phyloP scores from a whole-genome alignment of 1,140 invertebrate species.

The Apis dorsata region DNA sequence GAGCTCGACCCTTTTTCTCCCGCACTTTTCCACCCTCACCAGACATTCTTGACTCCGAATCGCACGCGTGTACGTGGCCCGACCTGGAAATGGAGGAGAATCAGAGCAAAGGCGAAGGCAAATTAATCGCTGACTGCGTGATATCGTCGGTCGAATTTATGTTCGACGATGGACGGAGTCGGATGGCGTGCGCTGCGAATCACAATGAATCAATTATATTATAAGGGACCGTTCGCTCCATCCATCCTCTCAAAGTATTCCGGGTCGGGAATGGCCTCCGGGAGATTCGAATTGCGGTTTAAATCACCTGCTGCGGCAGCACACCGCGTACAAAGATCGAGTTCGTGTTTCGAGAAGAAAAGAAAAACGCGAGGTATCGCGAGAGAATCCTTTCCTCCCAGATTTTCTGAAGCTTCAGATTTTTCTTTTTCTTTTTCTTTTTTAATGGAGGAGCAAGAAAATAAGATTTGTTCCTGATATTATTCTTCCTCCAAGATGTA shows the following conservation, averaged over 20 bases:
- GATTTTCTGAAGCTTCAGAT: background rate
- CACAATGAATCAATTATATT: slow-evolving; percentile 40
- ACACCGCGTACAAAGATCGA: background rate
- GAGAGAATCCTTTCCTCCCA: background rate
- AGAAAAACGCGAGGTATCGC: background rate
- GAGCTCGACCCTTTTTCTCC: slow-evolving; percentile 2
- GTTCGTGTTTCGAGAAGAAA: background rate
- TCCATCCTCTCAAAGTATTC: slow-evolving; percentile 1
- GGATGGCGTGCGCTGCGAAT: slow-evolving; percentile 3
- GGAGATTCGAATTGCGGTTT: slow-evolving; percentile 8
- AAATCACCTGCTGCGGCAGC: background rate
- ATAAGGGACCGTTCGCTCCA: background rate
- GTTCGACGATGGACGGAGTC: slow-evolving; percentile 1
- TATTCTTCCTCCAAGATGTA: no score
- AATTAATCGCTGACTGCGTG: slow-evolving; percentile 35
- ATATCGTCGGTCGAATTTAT: slow-evolving; percentile 25
- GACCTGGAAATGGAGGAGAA: slow-evolving; percentile 4
- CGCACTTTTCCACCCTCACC: background rate
- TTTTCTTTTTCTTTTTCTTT: no score
- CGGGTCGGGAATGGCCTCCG: background rate
- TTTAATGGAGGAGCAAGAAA: no score
- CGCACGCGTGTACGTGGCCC: background rate
- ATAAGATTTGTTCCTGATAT: no score
- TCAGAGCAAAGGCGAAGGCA: background rate
- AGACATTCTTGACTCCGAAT: background rate